Evolutionary conservation across 2,888 invertebrate species (phyloP), one percentile per base, ranked within the genome.

Genomic region (Slavum lentiscoides): DNA sequence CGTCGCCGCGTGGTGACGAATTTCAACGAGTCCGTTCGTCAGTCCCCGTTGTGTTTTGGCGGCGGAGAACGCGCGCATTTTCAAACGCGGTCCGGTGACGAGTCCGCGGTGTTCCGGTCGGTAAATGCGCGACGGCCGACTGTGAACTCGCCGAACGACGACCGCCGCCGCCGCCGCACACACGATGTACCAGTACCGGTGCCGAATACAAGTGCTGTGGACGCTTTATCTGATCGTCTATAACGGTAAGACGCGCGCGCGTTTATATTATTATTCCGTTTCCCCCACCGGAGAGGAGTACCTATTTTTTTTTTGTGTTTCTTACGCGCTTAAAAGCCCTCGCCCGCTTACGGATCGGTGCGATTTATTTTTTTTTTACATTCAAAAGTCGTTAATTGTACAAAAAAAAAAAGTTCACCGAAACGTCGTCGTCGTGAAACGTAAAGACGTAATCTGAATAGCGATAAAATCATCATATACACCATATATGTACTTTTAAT

Each of bases 161-260:
- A 30, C 30, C 30, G 30, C 30, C 30, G 30, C 30, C n/a, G n/a
- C 19, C n/a, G 15, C 9, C 37, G 11, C 58, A 58, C n/a, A n/a
- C n/a, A 39, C 37, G 58, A 76, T 70, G 77, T 64, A 39, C 23
- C 70, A n/a, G n/a, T n/a, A 64, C 19, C 77, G 77, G 62, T 70
- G 62, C 61, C 69, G 70, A 64, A 37, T 62, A 21, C 77, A 39
- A 80, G 70, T 80, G 64, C 55, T 80, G 23, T 62, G 77, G 77
- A 80, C 69, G 17, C 70, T 80, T 15, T 80, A 80, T 21, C 19
- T 80, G 37, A 53, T 80, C 55, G 53, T 80, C 64, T 70, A 70
- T 64, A 80, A 80, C 23, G 77, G 77, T 70, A 23, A 70, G 77
- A 49, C 49, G 49, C 49, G 49, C n/a, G 37, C 8, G 53, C n/a